A percentile compares a stretch with the other conserved stretches of the same genome.
phyloP scores from a whole-genome alignment of 2,888 invertebrate genomes.

The Synergus itoensis region DNA sequence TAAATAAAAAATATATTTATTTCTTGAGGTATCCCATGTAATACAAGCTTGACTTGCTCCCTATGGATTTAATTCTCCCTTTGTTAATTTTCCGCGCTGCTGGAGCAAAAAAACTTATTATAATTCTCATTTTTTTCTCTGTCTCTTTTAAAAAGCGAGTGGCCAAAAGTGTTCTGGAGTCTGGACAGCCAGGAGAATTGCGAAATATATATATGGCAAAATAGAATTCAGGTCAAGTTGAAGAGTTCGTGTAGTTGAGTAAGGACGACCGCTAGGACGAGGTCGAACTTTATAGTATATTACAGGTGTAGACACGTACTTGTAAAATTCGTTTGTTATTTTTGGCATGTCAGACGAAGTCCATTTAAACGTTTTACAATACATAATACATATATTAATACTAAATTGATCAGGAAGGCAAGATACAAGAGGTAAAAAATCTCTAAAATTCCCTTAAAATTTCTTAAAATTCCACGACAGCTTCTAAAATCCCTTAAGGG shows the following conservation, averaged over 20 bases:
- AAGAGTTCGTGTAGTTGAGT: conserved; percentile 71
- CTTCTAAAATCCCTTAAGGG: no score
- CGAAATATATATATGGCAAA: conserved; percentile 53
- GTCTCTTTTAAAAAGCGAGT: neutral
- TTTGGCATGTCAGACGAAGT: conserved; percentile 17
- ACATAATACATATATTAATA: neutral
- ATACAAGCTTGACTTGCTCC: neutral
- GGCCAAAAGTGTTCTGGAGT: neutral
- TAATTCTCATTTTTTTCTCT: neutral
- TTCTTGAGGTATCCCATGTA: neutral
- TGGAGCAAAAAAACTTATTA: conserved; percentile 26
- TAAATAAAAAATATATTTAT: conserved; percentile 13
- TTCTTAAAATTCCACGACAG: no score
- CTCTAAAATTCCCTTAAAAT: no score
- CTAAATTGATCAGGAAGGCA: no score
- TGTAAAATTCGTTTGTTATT: conserved; percentile 26
- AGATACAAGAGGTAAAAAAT: no score
- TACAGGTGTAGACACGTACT: neutral
- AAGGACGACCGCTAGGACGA: conserved; percentile 71
- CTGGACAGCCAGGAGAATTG: conserved; percentile 49
- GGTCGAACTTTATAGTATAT: conserved; percentile 58
- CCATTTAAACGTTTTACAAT: neutral
- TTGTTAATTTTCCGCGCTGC: conserved; percentile 24
- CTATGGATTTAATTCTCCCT: conserved; percentile 13
- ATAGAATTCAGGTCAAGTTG: conserved; percentile 72